Evolutionary conservation across 2,888 invertebrate species (phyloP).

Genomic region (Pterostichus madidus): DNA sequence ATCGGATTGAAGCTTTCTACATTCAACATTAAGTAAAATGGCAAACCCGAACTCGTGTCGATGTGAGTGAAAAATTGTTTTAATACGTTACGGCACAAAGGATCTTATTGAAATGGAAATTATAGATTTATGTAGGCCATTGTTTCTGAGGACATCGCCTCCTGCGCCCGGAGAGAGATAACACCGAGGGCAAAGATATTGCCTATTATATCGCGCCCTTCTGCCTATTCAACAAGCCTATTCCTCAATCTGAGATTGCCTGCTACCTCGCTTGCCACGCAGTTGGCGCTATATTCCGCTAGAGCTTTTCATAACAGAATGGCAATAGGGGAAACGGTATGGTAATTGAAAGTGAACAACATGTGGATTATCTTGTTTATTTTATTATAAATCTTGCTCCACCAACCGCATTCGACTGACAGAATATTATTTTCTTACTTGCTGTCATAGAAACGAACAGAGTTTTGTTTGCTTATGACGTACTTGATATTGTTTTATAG

Average conservation of each 20-base stretch:
- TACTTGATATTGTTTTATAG: too few species aligned
- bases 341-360: conserved; percentile 53
- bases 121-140: conserved; percentile 69
- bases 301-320: conserved; percentile 17
- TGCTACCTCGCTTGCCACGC: conserved; percentile 7
- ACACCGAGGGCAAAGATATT: conserved; percentile 56
- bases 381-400: conserved; percentile 33
- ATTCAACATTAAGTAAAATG: not conserved
- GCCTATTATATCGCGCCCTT: conserved; percentile 60
- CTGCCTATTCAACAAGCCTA: conserved; percentile 69
- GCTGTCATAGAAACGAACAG: too few species aligned
- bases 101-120: conserved; percentile 67
- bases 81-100: conserved; percentile 56
- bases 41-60: not conserved
- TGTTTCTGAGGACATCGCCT: conserved; percentile 68
- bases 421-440: too few species aligned
- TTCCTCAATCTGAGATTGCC: conserved; percentile 67
- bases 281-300: not conserved
- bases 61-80: conserved; percentile 59
- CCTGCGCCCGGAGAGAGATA: conserved; percentile 68
- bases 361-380: conserved; percentile 52
- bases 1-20: not conserved
- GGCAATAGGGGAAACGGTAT: not conserved
- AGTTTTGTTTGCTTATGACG: too few species aligned
- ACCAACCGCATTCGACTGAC: not conserved